These are phyloP conservation scores for Trachurus trachurus DNA, from an alignment of 2,797 vertebrate genomes.

Conservation along the genomic window DNA sequence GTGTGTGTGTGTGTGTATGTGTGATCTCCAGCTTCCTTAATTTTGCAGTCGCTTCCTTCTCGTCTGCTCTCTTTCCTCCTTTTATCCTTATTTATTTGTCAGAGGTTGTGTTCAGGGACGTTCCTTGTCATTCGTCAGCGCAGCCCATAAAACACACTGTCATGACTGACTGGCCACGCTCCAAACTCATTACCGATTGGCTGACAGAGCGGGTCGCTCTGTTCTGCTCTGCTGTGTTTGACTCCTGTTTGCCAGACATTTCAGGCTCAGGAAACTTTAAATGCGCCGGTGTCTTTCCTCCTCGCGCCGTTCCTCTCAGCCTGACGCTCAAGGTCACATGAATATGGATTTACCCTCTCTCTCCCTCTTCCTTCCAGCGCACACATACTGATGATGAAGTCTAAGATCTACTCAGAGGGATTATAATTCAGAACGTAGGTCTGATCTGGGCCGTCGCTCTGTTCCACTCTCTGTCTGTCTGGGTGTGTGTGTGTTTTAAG, in stretches of 20 bases:
- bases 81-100: conserved; percentile 85
- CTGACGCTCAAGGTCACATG: conserved; percentile 92
- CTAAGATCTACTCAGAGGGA: conserved; percentile 84
- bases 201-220: conserved; percentile 83
- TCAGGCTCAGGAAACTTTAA: conserved; percentile 82
- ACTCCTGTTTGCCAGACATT: conserved; percentile 82
- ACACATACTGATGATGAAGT: conserved; percentile 84
- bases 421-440: conserved; percentile 80
- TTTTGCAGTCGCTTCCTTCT: conserved; percentile 58
- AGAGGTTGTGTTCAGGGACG: conserved; percentile 82
- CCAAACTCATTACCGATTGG: conserved; percentile 85
- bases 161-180: conserved; percentile 83
- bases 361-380: conserved; percentile 70
- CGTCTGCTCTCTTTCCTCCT: conserved; percentile 67
- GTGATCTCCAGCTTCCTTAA: conserved; percentile 48
- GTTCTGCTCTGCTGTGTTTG: conserved; percentile 80
- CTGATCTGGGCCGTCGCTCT: conserved; percentile 73
- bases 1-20: not conserved
- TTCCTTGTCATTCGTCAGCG: conserved; percentile 78
- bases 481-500: conserved; percentile 58
- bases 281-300: conserved; percentile 74
- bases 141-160: conserved; percentile 84
- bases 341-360: conserved; percentile 89
- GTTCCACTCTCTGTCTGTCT: conserved; percentile 66
- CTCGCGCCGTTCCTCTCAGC: conserved; percentile 66